These are phyloP conservation scores for Trichogramma evanescens DNA, from an alignment of 2,888 invertebrate genomes.

Conservation along the genomic window DNA sequence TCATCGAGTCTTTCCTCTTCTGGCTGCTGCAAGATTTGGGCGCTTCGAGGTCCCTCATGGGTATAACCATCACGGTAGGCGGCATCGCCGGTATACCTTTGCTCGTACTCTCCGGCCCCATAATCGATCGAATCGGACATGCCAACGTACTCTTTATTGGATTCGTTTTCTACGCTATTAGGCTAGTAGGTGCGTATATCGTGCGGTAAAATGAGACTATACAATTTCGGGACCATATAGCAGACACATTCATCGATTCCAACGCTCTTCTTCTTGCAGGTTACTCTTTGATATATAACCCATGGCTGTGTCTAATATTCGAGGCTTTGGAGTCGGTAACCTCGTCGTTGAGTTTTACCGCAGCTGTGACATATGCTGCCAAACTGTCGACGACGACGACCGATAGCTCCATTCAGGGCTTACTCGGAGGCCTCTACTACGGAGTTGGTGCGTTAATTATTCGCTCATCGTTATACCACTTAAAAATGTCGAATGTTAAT, in stretches of 20 bases:
- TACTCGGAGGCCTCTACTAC: conserved; percentile 72
- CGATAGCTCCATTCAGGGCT: conserved; percentile 68
- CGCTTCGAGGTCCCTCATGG: conserved; percentile 69
- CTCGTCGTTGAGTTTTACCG: conserved; percentile 67
- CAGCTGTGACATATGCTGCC: conserved; percentile 71
- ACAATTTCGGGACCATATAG: too few relatives aligned
- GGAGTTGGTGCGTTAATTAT: conserved; percentile 59
- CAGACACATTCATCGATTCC: neutral
- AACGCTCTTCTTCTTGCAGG: conserved; percentile 45
- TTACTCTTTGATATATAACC: conserved; percentile 68
- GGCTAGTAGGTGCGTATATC: conserved; percentile 56
- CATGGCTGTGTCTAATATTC: conserved; percentile 68
- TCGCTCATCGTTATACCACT: neutral
- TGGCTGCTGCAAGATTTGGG: conserved; percentile 74
- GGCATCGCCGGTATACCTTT: conserved; percentile 70
- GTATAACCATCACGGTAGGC: conserved; percentile 72
- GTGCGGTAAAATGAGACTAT: neutral
- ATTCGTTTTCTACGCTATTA: conserved; percentile 67
- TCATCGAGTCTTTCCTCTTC: conserved; percentile 74
- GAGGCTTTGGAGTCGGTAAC: conserved; percentile 74
- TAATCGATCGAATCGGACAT: conserved; percentile 65
- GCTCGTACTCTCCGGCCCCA: conserved; percentile 69
- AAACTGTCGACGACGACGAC: conserved; percentile 66
- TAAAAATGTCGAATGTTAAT: neutral
- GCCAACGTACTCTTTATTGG: conserved; percentile 72